Percentiles rank a stretch among this genome's conserved stretches.
Evolutionary conservation across 2,888 invertebrate species (phyloP).

Genomic region (Zhuqinia jingwanae): DNA sequence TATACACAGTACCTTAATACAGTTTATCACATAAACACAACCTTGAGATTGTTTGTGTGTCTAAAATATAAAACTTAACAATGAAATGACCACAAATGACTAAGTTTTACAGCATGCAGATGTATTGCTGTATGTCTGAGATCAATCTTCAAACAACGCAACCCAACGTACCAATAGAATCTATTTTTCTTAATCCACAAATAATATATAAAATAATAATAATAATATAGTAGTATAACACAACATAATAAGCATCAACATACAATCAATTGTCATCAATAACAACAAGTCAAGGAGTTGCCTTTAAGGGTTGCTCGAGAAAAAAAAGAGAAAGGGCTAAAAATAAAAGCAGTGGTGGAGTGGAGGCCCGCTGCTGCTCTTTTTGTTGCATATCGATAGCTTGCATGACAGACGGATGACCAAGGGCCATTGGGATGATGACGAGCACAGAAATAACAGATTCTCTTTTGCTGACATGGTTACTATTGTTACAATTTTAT

Average conservation of each 20-base stretch:
- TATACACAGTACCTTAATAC: not conserved
- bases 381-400: not conserved
- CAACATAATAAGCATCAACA: not conserved
- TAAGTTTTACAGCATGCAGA: not conserved
- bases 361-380: not conserved
- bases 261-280: slow-evolving; percentile 37
- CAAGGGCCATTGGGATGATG: not conserved
- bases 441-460: not conserved
- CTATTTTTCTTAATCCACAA: slow-evolving; percentile 5
- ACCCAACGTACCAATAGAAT: slow-evolving; percentile 6
- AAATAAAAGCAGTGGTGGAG: slow-evolving; percentile 11
- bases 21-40: not conserved
- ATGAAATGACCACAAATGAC: slow-evolving; percentile 8
- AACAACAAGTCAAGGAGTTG: slow-evolving; percentile 55
- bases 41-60: not conserved
- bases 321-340: slow-evolving; percentile 51
- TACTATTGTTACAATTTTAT: not conserved
- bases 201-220: slow-evolving; percentile 1
- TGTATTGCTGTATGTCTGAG: no score
- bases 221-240: not conserved
- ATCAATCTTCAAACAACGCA: not conserved
- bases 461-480: slow-evolving; percentile 22
- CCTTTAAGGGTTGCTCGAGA: slow-evolving; percentile 18
- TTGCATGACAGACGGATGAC: not conserved
- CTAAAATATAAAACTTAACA: not conserved